These are phyloP conservation scores for Rhagoletis pomonella DNA, from an alignment of 1,140 invertebrate genomes.

Conservation along the genomic window DNA sequence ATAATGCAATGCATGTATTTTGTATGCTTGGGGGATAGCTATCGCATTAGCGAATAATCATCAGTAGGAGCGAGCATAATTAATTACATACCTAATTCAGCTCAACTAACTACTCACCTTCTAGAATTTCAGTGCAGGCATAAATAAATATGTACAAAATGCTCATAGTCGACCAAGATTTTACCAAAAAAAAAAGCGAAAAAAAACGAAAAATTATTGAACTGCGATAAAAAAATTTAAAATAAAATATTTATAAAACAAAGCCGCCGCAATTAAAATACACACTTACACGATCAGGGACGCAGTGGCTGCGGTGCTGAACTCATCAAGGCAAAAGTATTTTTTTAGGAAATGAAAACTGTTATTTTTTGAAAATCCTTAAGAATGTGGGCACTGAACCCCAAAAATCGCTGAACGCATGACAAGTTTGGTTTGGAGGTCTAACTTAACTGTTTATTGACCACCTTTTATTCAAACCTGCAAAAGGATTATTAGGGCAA, in stretches of 20 bases:
- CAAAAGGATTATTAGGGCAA: too few relatives aligned
- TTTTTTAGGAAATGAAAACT: too few relatives aligned
- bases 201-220: background rate
- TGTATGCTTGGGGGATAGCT: background rate
- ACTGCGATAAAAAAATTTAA: background rate
- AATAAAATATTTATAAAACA: too few relatives aligned
- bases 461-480: too few relatives aligned
- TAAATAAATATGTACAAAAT: background rate
- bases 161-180: background rate
- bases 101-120: background rate
- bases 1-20: background rate
- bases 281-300: background rate
- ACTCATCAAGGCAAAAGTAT: constrained; percentile 36
- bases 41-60: background rate
- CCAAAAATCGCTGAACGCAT: too few relatives aligned
- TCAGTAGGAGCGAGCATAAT: background rate
- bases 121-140: background rate
- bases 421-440: too few relatives aligned
- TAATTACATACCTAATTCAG: background rate
- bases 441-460: too few relatives aligned
- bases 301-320: background rate
- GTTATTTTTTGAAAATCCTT: too few relatives aligned
- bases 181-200: background rate
- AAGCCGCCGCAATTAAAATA: background rate
- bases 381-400: too few relatives aligned